Evolutionary conservation across 2,113 vertebrate genomes (phyloP).

Genomic region (Mus musculus): DNA sequence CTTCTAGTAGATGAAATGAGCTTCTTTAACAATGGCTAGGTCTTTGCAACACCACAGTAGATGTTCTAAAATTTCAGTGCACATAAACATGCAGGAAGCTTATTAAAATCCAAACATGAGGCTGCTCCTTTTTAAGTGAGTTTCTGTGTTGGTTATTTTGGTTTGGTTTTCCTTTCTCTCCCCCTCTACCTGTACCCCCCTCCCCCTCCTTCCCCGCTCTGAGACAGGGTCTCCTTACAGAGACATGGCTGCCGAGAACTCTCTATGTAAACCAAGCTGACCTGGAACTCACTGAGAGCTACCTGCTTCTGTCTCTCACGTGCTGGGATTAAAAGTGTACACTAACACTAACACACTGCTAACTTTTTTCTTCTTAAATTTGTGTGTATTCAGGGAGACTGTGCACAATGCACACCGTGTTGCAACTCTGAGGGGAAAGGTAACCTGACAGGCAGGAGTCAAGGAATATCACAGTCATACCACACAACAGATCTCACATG

Average conservation of each 20-base stretch:
- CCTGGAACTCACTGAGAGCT: neutral
- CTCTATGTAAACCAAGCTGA: neutral
- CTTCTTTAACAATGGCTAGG: neutral
- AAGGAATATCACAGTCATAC: neutral
- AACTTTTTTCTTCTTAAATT: neutral
- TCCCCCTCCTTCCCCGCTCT: fast-evolving
- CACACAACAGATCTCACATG: neutral
- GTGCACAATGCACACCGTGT: neutral
- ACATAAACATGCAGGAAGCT: neutral
- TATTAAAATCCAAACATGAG: slow-evolving; percentile 20
- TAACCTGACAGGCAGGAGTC: neutral
- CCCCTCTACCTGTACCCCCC: too few relatives aligned
- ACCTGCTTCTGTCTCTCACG: neutral
- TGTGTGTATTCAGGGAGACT: neutral
- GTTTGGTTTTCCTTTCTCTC: neutral
- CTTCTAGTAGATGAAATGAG: neutral
- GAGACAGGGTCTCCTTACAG: neutral
- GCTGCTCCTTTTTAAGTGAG: neutral
- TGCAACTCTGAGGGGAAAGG: neutral
- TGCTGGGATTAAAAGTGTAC: neutral
- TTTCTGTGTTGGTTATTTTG: neutral
- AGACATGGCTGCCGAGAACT: neutral
- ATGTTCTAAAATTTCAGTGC: slow-evolving; percentile 21
- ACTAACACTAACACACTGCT: neutral
- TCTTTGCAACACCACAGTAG: neutral